A percentile compares a stretch with the other conserved stretches of the same genome.
Evolutionary conservation across 2,797 vertebrate species (phyloP).

Genomic region (Anolis apletophallus): DNA sequence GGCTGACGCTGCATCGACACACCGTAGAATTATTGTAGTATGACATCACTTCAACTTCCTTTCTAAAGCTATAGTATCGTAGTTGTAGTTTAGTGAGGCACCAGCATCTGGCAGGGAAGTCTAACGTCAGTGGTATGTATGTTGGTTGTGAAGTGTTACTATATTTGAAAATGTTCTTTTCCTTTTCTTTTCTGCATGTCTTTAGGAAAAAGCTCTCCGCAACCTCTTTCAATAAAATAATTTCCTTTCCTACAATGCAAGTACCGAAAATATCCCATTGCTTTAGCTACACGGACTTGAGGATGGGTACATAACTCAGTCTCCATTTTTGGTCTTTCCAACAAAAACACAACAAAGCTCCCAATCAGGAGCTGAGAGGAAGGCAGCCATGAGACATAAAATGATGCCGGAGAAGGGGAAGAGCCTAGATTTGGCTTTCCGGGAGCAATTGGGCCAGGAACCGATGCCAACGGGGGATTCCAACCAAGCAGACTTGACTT

Average conservation of each 20-base stretch:
- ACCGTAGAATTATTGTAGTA: too few species aligned
- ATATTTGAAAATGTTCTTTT: too few species aligned
- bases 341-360: background rate
- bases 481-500: background rate
- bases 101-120: too few species aligned
- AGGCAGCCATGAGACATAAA: slow-evolving; percentile 10
- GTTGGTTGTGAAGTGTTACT: too few species aligned
- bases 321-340: background rate
- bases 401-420: slow-evolving; percentile 19
- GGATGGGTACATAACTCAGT: background rate
- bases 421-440: background rate
- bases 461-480: background rate
- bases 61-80: too few species aligned
- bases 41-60: too few species aligned
- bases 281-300: background rate
- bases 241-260: accelerated
- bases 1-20: too few species aligned
- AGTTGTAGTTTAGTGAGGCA: too few species aligned
- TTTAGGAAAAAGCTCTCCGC: background rate
- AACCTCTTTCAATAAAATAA: background rate
- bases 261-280: background rate
- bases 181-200: background rate
- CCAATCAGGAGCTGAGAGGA: accelerated
- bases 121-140: too few species aligned
- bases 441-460: background rate